Conservation (phyloP, 92 coral and sea anemone species). For the Phenganax marumi region DNA sequence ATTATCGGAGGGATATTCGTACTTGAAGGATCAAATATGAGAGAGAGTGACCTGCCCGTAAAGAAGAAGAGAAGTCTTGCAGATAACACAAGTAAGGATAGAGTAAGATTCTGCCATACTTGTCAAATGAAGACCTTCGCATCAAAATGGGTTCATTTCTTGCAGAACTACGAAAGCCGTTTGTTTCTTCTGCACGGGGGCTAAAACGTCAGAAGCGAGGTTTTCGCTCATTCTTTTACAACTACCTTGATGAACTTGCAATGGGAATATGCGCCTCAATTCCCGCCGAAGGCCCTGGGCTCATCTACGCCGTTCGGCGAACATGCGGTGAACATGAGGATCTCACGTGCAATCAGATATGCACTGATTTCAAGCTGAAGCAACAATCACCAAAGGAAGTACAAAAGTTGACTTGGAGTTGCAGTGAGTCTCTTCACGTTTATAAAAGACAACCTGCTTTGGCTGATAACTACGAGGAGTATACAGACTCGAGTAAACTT, state of each 20-base stretch:
- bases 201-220: constrained; percentile 64
- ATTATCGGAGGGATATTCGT: constrained; percentile 25
- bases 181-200: neutral
- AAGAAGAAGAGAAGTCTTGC: neutral
- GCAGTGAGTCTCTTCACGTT: constrained; percentile 83
- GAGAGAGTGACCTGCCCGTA: neutral
- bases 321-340: constrained; percentile 69
- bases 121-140: too few species aligned
- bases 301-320: constrained; percentile 76
- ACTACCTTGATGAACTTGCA: constrained; percentile 86
- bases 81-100: constrained; percentile 2
- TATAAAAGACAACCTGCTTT: constrained; percentile 83
- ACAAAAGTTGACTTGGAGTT: constrained; percentile 70
- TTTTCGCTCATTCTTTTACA: constrained; percentile 84
- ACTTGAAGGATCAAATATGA: neutral
- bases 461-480: constrained; percentile 83
- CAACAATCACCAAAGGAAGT: constrained; percentile 78
- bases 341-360: constrained; percentile 66
- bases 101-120: too few species aligned
- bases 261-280: constrained; percentile 82
- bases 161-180: neutral
- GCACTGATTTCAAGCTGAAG: constrained; percentile 65
- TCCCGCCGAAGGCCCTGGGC: constrained; percentile 84
- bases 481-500: constrained; percentile 85
- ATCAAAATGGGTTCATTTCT: neutral